Percentiles rank a stretch among this genome's conserved stretches.
These are phyloP conservation scores for Cavia porcellus DNA, from an alignment of 2,113 vertebrate species.

Conservation along the genomic window DNA sequence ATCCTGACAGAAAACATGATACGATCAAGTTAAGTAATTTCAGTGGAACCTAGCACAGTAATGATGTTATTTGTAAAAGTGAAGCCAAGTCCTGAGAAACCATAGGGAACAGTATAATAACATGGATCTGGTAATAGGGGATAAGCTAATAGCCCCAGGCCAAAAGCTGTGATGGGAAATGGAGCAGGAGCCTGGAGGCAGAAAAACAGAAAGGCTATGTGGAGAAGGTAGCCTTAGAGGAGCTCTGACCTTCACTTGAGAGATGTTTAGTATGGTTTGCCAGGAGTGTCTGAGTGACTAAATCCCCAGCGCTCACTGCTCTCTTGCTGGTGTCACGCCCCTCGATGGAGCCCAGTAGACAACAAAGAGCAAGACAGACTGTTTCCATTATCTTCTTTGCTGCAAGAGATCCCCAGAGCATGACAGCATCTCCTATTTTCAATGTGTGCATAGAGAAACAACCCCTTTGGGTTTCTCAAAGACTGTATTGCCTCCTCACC, in stretches of 20 bases:
- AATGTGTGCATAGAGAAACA: background rate
- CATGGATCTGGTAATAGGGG: background rate
- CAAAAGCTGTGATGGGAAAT: background rate
- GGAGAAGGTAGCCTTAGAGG: background rate
- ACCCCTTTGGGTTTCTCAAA: background rate
- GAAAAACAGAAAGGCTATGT: background rate
- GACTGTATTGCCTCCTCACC: background rate
- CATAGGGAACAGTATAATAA: background rate
- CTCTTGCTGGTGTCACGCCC: background rate
- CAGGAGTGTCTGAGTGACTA: background rate
- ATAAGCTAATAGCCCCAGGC: background rate
- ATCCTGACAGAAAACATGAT: background rate
- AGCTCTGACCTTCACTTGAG: background rate
- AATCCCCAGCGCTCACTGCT: background rate
- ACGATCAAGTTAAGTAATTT: background rate
- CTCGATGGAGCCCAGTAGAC: background rate
- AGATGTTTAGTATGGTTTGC: background rate
- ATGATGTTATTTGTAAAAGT: conserved; percentile 32
- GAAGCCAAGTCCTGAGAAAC: background rate
- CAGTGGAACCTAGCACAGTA: background rate
- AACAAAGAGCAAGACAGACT: background rate
- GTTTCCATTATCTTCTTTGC: background rate
- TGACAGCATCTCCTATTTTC: background rate
- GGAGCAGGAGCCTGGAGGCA: background rate
- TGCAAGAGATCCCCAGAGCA: background rate